Evolutionary conservation across 23 tunicate species (phyloP).

Genomic region (Ciona savignyi): DNA sequence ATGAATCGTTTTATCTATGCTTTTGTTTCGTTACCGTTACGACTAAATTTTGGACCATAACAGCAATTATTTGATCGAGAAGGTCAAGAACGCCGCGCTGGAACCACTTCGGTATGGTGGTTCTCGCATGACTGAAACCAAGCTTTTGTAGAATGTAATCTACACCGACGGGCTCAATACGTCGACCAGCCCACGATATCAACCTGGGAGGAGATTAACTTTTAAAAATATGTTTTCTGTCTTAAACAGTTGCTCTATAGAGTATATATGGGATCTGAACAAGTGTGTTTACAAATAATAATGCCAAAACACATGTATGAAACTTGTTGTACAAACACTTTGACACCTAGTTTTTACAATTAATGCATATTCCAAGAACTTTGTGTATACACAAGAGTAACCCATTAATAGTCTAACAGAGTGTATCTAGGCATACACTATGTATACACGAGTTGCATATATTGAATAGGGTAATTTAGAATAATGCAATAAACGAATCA

Average conservation of each 20-base stretch:
- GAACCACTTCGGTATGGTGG: constrained; percentile 97
- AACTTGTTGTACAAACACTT: neutral
- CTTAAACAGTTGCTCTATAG: neutral
- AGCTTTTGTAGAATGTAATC: constrained; percentile 84
- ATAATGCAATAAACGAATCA: too few species aligned
- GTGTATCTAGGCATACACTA: too few species aligned
- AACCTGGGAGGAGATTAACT: constrained; percentile 27
- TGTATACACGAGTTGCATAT: too few species aligned
- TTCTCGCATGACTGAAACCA: constrained; percentile 87
- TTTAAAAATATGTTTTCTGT: neutral
- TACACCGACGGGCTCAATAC: constrained; percentile 91
- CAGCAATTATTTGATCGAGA: constrained; percentile 78
- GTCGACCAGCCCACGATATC: constrained; percentile 89
- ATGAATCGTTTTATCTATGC: constrained; percentile 17
- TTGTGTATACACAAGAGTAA: too few species aligned
- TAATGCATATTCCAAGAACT: too few species aligned
- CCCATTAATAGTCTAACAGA: too few species aligned
- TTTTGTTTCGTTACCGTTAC: constrained; percentile 40
- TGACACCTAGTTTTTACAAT: too few species aligned
- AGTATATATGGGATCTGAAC: neutral
- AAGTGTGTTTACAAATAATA: too few species aligned
- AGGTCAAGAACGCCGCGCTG: constrained; percentile 90
- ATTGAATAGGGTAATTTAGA: too few species aligned
- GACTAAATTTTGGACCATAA: constrained; percentile 63
- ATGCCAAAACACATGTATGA: neutral